Base-by-base conservation (phyloP, 2,888 invertebrate genomes). In the Maniola hyperantus region DNA sequence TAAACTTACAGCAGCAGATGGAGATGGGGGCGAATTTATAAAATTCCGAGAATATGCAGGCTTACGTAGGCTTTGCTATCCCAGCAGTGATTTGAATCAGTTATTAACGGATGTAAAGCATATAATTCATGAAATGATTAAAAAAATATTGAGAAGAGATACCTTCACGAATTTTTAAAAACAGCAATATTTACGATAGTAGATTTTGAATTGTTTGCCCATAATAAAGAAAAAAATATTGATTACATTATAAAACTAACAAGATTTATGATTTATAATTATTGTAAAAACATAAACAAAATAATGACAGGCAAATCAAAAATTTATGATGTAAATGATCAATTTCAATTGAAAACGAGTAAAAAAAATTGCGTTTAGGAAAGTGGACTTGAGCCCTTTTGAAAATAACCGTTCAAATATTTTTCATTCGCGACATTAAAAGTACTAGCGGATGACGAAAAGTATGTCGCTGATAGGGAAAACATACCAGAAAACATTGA, bases 31-130 rank as follows among this genome's bases (percentile, higher is more conserved):
- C 44, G 1, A 6, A n/a, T 44, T 1, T 44, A 44, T 44, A n/a
- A 44, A 44, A 44, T 44, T 44, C 44, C 44, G 44, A n/a, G 44
- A 44, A 13, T 44, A 44, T 44, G 44, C 13, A 44, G 44, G 44
- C 5, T n/a, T 13, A 44, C 44, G 44, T 44, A n/a, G 44, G 44
- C 44, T 44, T n/a, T n/a, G 44, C 44, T 44, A 44, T 44, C 44
- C 44, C 44, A n/a, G 10, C 44, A 44, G 44, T 13, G 44, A 44
- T 44, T 13, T 44, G 1, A 44, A 44, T 44, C 13, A 44, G n/a
- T 44, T 44, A 44, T 44, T 44, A n/a, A 44, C n/a, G 13, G 44
- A 44, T 44, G 11, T 44, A 13, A 44, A 44, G 5, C 44, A 44
- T 13, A 44, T 44, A 1, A 44, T 44, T 13, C 13, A 44, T 13